Evolutionary conservation across 2,888 invertebrate genomes (phyloP).

Genomic region (Conus canariensis): DNA sequence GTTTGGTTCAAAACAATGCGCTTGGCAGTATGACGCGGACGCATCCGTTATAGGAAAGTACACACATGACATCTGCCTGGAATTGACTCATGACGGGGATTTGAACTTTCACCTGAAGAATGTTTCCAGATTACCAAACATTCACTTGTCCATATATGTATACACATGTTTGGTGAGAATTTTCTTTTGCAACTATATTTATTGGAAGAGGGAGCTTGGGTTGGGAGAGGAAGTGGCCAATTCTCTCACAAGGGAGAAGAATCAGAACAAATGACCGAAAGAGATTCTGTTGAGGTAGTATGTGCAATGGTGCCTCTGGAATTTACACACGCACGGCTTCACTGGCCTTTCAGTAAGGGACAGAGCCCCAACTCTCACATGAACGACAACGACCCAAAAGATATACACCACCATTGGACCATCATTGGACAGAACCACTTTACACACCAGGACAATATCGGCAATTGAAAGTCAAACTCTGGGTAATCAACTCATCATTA

Average conservation of each 20-base stretch:
- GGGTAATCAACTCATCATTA: too few relatives aligned
- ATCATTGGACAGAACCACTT: not conserved
- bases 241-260: not conserved
- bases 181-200: too few relatives aligned
- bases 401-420: not conserved
- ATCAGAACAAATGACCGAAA: not conserved
- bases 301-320: not conserved
- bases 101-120: not conserved
- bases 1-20: not conserved
- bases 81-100: not conserved
- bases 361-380: not conserved
- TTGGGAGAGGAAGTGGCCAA: too few relatives aligned
- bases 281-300: conserved; percentile 5
- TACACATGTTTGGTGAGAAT: too few relatives aligned
- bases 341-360: not conserved
- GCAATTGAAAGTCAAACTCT: too few relatives aligned
- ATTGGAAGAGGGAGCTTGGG: too few relatives aligned
- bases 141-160: not conserved
- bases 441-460: too few relatives aligned
- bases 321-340: not conserved
- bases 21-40: not conserved
- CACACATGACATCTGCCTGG: not conserved
- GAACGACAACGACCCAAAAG: not conserved
- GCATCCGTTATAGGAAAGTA: not conserved
- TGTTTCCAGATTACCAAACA: not conserved